Evolutionary conservation across 1,140 invertebrate species (phyloP).

Genomic region (Chironomus striatipennis): DNA sequence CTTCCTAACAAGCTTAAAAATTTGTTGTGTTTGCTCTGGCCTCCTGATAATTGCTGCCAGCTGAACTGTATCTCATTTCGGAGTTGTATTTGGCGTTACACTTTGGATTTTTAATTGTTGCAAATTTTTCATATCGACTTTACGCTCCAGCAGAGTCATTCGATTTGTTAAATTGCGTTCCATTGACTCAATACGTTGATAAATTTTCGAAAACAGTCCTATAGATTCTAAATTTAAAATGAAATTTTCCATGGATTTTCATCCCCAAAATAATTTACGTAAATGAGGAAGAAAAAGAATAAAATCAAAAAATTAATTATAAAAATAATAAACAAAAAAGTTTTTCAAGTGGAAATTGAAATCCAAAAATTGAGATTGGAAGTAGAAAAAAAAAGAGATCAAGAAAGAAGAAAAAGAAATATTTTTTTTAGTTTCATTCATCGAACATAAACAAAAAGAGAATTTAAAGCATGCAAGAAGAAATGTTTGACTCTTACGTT

Average conservation of each 20-base stretch:
- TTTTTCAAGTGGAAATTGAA: background rate
- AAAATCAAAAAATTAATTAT: no score
- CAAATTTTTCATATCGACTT: conserved; percentile 16
- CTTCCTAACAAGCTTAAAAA: conserved; percentile 16
- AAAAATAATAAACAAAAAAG: background rate
- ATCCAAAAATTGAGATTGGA: background rate
- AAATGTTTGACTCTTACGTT: conserved; percentile 11
- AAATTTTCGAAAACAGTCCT: conserved; percentile 16
- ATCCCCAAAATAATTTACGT: no score
- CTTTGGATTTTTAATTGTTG: conserved; percentile 1
- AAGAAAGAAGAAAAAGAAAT: background rate
- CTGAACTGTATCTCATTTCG: conserved; percentile 6
- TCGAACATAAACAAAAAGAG: background rate
- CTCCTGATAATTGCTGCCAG: background rate
- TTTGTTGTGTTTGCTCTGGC: background rate
- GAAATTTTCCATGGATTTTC: no score
- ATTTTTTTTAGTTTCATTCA: no score
- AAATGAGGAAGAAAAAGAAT: no score
- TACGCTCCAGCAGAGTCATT: conserved; percentile 6
- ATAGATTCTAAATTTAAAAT: background rate
- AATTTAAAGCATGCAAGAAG: background rate
- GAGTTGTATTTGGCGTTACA: background rate
- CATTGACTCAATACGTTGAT: background rate
- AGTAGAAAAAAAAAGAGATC: background rate
- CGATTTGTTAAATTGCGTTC: background rate